A percentile compares a stretch with the other conserved stretches of the same genome.
phyloP scores from a whole-genome alignment of 1,140 invertebrate genomes.

The Drosophila tristis region DNA sequence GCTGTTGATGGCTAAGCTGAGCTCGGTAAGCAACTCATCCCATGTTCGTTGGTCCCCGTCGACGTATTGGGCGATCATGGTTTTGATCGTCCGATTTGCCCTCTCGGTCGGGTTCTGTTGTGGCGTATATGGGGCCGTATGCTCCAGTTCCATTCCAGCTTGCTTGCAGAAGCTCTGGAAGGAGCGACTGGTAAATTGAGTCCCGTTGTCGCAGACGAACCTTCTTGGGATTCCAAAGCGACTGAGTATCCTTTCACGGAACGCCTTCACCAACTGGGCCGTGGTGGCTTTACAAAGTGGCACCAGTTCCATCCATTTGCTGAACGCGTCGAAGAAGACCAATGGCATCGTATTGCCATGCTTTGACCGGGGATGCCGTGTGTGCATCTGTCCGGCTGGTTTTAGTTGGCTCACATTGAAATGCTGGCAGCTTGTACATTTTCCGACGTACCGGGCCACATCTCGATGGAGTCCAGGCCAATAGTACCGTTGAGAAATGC shows the following conservation, averaged over 20 bases:
- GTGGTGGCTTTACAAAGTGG: too few relatives aligned
- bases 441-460: neutral
- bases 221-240: too few relatives aligned
- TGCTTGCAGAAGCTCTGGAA: neutral
- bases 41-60: neutral
- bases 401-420: neutral
- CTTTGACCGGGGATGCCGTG: neutral
- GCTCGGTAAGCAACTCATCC: neutral
- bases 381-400: neutral
- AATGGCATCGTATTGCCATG: neutral
- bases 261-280: too few relatives aligned
- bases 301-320: neutral
- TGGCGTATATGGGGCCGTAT: neutral
- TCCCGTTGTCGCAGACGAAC: neutral
- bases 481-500: neutral
- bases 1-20: neutral
- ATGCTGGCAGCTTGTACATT: neutral
- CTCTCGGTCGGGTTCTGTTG: conserved; percentile 1
- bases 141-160: conserved; percentile 3
- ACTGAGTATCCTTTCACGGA: too few relatives aligned
- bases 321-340: neutral
- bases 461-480: neutral
- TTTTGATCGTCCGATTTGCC: neutral
- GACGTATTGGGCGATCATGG: neutral
- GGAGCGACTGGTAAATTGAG: conserved; percentile 2